Percentiles rank a stretch among this genome's conserved stretches.
Conservation (phyloP, 2,113 vertebrate genomes). For the Phyllostomus hastatus region DNA sequence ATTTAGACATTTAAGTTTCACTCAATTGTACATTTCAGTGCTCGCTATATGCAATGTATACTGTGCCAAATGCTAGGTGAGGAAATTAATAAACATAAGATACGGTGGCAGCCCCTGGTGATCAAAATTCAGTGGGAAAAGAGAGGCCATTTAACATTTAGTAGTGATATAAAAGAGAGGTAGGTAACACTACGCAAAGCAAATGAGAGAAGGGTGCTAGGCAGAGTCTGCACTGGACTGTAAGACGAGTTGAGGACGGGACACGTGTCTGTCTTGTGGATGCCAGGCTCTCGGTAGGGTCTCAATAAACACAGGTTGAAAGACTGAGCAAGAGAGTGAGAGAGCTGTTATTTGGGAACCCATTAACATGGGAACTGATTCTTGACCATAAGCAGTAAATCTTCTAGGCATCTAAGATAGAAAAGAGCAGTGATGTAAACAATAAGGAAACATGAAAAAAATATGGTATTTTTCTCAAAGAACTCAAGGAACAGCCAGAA, state of each 20-base stretch:
- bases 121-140: slow-evolving; percentile 4
- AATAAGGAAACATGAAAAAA: not conserved
- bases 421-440: not conserved
- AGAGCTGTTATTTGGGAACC: not conserved
- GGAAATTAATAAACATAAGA: not conserved
- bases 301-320: not conserved
- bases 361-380: not conserved
- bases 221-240: not conserved
- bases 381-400: not conserved
- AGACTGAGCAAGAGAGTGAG: not conserved
- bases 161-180: not conserved
- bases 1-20: not conserved
- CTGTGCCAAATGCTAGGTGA: not conserved
- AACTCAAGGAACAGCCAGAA: not conserved
- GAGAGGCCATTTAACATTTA: not conserved
- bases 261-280: not conserved
- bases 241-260: not conserved
- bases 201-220: not conserved
- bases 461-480: not conserved
- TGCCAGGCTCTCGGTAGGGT: not conserved
- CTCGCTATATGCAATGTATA: not conserved
- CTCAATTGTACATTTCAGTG: not conserved
- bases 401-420: not conserved
- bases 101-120: not conserved
- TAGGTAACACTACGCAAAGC: not conserved